Evolutionary conservation across 92 coral and sea anemone genomes (phyloP).

Genomic region (Anthopleura xanthogrammica): DNA sequence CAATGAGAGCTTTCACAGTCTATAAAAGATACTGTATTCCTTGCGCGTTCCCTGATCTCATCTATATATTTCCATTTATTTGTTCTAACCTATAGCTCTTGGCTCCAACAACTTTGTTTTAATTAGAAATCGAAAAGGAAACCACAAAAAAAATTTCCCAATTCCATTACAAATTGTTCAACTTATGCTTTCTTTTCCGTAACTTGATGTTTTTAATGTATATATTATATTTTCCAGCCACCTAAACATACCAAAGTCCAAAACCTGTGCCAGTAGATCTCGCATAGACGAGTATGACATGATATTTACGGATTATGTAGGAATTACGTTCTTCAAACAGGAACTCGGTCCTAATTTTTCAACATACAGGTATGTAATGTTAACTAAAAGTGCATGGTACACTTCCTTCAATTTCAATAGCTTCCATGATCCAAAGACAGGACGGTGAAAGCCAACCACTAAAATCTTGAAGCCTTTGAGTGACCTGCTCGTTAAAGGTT

Average conservation of each 20-base stretch:
- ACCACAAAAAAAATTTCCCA: neutral
- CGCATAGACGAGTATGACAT: conserved; percentile 66
- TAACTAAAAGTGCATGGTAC: neutral
- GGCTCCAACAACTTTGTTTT: too few relatives aligned
- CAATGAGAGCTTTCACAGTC: too few relatives aligned
- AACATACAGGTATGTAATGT: conserved; percentile 51
- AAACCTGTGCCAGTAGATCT: conserved; percentile 54
- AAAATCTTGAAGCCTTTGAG: too few relatives aligned
- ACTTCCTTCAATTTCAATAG: too few relatives aligned
- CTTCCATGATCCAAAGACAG: too few relatives aligned
- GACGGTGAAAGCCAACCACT: too few relatives aligned
- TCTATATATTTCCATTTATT: too few relatives aligned
- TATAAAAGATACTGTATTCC: too few relatives aligned
- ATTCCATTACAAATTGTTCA: neutral
- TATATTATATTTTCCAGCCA: conserved; percentile 48
- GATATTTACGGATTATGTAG: conserved; percentile 83
- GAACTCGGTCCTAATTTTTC: conserved; percentile 67
- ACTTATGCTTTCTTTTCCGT: neutral
- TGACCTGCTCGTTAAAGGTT: too few relatives aligned
- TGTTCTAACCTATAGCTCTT: too few relatives aligned
- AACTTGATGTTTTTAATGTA: neutral
- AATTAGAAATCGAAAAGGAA: too few relatives aligned
- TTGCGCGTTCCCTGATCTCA: too few relatives aligned
- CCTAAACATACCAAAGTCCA: conserved; percentile 47
- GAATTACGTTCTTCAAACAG: conserved; percentile 29